Evolutionary conservation across 2,113 vertebrate genomes (phyloP), one percentile per base, ranked within the genome.

Genomic region (Ariopsis seemanni): DNA sequence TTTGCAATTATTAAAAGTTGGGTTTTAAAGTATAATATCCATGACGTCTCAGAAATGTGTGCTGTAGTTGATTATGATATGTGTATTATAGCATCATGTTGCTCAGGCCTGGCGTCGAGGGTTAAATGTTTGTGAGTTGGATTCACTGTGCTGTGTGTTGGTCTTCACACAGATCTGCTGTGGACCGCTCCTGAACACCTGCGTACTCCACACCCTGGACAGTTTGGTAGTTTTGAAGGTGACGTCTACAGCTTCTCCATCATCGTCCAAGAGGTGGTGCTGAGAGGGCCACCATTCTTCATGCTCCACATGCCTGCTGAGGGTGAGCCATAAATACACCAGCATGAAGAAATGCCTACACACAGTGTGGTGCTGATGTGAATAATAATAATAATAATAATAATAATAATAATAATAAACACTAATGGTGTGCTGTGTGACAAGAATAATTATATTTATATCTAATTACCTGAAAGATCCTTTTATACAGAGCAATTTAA

Each of bases 211-310:
- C 48, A 87, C 53, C 89, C 91, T 74, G 91, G 90, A 25, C 57
- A 86, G 25, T 84, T 74, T 8, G 88, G 92, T 53, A 82, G 89
- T 20, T 84, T 84, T 74, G 87, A 87, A 18, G 92, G 92, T 6
- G 93, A 94, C 34, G 88, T 94, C 48, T 94, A 92, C 86, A 94
- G 93, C 82, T 93, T 93, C 84, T 90, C 93, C 74, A 92, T 93
- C 78, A 92, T 93, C 82, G 87, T 93, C 89, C 93, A 94, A 62
- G 93, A 94, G 81, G 92, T 94, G 65, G 90, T 93, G 60, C 84
- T 92, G 27, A 86, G 92, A 52, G 90, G 86, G 1, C 90, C 88
- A 11, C 88, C 84, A 9, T 89, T 89, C 85, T 89, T 78, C 25
- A 89, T 89, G 88, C 80, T 86, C 69, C 67, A 86, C 17, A 52